Base-by-base conservation (phyloP, 2,888 invertebrate species). In the Agrotis ipsilon region DNA sequence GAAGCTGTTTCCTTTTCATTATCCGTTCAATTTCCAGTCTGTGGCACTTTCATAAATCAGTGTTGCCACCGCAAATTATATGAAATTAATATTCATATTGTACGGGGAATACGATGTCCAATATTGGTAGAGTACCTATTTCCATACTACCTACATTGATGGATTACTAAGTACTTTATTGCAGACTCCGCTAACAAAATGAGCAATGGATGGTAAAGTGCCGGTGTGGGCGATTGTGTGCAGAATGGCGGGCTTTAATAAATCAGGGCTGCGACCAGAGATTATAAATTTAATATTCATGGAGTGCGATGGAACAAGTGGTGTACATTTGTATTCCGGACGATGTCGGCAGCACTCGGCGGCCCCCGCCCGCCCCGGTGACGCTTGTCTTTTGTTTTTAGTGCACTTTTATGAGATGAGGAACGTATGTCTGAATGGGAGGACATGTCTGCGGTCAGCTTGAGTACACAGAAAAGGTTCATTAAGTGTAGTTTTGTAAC, bases 241-340 rank as follows among this genome's bases (percentile, higher is more conserved):
- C 51, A 45, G 69, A 52, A 60, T 45, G 68, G 66, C 67, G 55
- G 58, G 81, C 76, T 83, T 82, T 83, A 75, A 87, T 89, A 89
- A 89, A 89, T 88, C 86, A 85, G 63, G 78, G 77, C 63, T 78
- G 72, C 75, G 80, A 78, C 83, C 77, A 78, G 82, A 87, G 88
- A 89, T 88, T 89, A 88, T 88, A 78, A 82, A 83, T 87, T 89
- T 88, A 89, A 88, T 89, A 89, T 89, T 89, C 89, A 89, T 86
- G 81, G 85, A 80, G 85, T 79, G 83, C 80, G 83, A 80, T 77
- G 74, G 72, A 64, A 57, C 83, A 72, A 80, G 72, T 80, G 69
- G 65, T 58, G 75, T 68, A 81, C 82, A 81, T 81, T 82, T 80
- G 71, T 82, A 74, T 82, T 74, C 74, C 18, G 66, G 69, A 52